A percentile compares a stretch with the other conserved stretches of the same genome.
These are phyloP conservation scores for Silurus lanzhouensis DNA, from an alignment of 2,797 vertebrate species.

Conservation along the genomic window DNA sequence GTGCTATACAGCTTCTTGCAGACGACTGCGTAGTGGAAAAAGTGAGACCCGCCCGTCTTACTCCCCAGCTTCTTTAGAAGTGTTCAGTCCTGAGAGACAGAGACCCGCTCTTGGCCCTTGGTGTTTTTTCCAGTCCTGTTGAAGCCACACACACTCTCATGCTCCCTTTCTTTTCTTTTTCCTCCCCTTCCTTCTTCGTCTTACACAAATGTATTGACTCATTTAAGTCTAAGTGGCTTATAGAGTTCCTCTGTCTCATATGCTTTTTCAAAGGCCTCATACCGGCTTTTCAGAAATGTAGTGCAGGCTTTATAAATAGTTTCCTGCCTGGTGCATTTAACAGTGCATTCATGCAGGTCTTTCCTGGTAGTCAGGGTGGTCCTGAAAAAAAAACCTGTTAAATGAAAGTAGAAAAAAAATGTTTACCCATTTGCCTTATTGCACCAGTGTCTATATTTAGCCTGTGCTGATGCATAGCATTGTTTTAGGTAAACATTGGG, in stretches of 20 bases:
- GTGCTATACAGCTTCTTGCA: constrained; percentile 41
- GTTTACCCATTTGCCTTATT: background rate
- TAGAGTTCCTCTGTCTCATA: constrained; percentile 27
- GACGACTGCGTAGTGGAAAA: constrained; percentile 48
- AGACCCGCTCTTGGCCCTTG: constrained; percentile 30
- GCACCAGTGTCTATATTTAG: background rate
- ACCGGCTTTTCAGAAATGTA: constrained; percentile 30
- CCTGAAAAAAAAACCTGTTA: background rate
- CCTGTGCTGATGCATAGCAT: background rate
- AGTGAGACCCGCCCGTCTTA: constrained; percentile 48
- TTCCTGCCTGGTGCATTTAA: background rate
- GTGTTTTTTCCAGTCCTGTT: constrained; percentile 42
- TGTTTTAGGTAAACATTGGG: background rate
- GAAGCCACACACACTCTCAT: constrained; percentile 19
- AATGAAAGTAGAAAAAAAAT: background rate
- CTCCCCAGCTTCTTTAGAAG: constrained; percentile 44
- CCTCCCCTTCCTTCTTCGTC: background rate
- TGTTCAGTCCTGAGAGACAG: constrained; percentile 40
- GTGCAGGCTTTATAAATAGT: constrained; percentile 11
- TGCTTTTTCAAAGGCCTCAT: constrained; percentile 38
- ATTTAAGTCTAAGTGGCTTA: constrained; percentile 42
- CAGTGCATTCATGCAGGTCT: background rate
- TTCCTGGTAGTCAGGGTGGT: constrained; percentile 8
- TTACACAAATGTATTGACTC: constrained; percentile 51
- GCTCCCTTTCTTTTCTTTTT: background rate